These are phyloP conservation scores for Aselliscus stoliczkanus DNA, from an alignment of 2,797 vertebrate genomes.

Conservation along the genomic window DNA sequence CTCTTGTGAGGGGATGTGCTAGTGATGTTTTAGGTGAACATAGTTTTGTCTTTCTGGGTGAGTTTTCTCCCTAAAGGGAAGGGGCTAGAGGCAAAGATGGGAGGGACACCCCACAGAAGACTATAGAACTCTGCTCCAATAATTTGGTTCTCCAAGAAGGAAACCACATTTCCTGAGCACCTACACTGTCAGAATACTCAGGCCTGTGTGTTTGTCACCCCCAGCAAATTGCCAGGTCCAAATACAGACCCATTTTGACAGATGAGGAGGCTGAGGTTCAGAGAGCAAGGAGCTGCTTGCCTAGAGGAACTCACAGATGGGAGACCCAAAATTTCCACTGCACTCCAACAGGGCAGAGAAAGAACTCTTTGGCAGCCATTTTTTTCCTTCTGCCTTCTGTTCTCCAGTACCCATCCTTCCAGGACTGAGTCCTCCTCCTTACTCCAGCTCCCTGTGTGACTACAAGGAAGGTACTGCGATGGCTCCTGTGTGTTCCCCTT, in stretches of 20 bases:
- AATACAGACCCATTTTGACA: background rate
- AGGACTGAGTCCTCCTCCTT: background rate
- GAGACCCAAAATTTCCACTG: background rate
- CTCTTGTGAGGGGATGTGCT: background rate
- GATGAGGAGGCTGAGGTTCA: background rate
- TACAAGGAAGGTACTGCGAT: background rate
- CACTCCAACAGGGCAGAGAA: background rate
- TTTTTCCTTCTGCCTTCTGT: background rate
- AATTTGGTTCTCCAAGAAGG: background rate
- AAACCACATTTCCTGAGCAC: background rate
- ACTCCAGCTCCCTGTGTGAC: background rate
- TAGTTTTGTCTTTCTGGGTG: background rate
- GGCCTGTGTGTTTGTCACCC: background rate
- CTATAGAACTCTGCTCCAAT: background rate
- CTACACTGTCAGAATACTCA: background rate
- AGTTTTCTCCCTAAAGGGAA: background rate
- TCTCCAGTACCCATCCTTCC: no score
- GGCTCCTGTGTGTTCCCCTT: background rate
- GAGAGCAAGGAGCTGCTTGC: background rate
- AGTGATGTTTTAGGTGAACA: background rate
- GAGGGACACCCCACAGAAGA: background rate
- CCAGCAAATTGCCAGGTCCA: background rate
- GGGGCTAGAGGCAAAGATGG: background rate
- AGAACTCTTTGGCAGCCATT: background rate
- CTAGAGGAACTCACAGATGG: background rate